phyloP scores from a whole-genome alignment of 2,888 invertebrate species.

The Helleia helle region DNA sequence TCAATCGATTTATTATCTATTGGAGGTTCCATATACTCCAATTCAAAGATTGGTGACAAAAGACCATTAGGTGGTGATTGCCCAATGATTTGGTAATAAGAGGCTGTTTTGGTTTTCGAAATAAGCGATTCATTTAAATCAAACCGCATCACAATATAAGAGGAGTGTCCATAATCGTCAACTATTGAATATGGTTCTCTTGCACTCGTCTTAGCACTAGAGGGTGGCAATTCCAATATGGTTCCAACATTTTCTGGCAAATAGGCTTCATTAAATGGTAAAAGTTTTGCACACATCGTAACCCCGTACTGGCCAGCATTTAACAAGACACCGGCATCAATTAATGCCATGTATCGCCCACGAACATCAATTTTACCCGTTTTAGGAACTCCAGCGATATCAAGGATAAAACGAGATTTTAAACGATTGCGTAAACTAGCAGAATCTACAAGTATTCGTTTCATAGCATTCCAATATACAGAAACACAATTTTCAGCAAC shows the following conservation, averaged over 20 bases:
- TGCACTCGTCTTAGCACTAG: slow-evolving; percentile 44
- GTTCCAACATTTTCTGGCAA: slow-evolving; percentile 34
- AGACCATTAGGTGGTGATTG: slow-evolving; percentile 32
- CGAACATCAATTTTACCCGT: slow-evolving; percentile 48
- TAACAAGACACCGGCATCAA: slow-evolving; percentile 46
- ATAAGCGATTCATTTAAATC: slow-evolving; percentile 43
- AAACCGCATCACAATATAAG: slow-evolving; percentile 45
- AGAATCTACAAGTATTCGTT: slow-evolving; percentile 48
- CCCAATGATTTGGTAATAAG: slow-evolving; percentile 41
- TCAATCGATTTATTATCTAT: slow-evolving; percentile 41
- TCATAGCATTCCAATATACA: slow-evolving; percentile 55
- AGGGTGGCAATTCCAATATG: slow-evolving; percentile 46
- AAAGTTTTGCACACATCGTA: slow-evolving; percentile 37
- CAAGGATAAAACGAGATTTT: slow-evolving; percentile 38
- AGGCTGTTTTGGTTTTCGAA: slow-evolving; percentile 38
- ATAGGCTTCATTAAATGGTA: slow-evolving; percentile 36
- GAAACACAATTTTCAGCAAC: slow-evolving; percentile 32
- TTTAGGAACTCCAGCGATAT: slow-evolving; percentile 55
- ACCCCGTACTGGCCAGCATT: slow-evolving; percentile 45
- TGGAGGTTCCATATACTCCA: slow-evolving; percentile 28
- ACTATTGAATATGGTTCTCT: slow-evolving; percentile 33
- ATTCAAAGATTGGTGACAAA: slow-evolving; percentile 29
- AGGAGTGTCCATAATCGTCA: slow-evolving; percentile 43
- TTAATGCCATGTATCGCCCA: slow-evolving; percentile 49
- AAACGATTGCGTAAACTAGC: slow-evolving; percentile 32